phyloP scores from a whole-genome alignment of 2,797 vertebrate genomes.

The Lepidocolaptes lacrymiger region DNA sequence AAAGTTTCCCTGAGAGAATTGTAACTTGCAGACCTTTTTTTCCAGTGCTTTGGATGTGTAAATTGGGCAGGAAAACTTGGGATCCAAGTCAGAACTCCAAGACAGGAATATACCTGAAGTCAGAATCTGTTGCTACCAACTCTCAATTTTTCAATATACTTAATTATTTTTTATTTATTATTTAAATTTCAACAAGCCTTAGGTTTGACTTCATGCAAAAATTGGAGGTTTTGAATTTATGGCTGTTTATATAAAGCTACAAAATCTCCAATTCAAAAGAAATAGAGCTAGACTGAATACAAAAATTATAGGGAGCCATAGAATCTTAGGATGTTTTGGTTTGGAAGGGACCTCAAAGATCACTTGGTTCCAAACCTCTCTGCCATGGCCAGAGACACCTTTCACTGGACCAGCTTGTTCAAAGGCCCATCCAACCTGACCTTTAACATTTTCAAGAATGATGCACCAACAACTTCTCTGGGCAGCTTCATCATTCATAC shows the following conservation, averaged over 20 bases:
- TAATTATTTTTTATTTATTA: not conserved
- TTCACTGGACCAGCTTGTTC: not conserved
- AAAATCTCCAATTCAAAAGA: not conserved
- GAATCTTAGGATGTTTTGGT: not conserved
- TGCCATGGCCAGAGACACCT: not conserved
- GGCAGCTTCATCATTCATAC: not conserved
- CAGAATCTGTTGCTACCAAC: not conserved
- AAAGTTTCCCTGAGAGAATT: not conserved
- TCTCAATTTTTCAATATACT: not conserved
- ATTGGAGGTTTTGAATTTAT: not conserved
- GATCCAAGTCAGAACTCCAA: not conserved
- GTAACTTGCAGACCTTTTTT: not conserved
- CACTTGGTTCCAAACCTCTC: not conserved
- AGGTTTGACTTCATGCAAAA: not conserved
- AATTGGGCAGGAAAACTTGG: not conserved
- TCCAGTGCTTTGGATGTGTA: not conserved
- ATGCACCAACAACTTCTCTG: not conserved
- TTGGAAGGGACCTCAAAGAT: not conserved
- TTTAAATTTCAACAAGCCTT: not conserved
- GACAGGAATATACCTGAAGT: not conserved
- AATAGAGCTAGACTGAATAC: not conserved
- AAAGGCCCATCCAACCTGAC: not conserved
- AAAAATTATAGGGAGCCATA: not conserved
- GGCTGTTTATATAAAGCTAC: not conserved
- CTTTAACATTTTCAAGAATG: not conserved